Base-by-base conservation (phyloP, 2,113 vertebrate species). In the Chlorodrepanis virens region DNA sequence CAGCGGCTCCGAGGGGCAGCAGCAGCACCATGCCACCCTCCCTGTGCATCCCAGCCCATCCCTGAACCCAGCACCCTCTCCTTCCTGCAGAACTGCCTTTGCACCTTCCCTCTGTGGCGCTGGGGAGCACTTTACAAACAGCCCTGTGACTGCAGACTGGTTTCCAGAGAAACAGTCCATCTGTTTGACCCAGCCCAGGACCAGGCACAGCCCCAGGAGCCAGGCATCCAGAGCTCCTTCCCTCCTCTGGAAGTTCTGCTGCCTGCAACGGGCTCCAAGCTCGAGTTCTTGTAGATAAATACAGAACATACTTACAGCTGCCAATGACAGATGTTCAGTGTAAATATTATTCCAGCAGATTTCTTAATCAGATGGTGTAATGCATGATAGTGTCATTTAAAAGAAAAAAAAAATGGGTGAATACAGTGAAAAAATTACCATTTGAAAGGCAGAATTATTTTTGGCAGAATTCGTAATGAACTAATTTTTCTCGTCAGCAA, bases 321-420 rank as follows among this genome's bases (percentile, higher is more conserved):
- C 94, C 96, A 92, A 90, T 95, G 92, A 94, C 94, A 96, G 96
- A 95, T 96, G 94, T 96, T 96, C 94, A 89, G 88, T 50, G 94
- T 86, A 96, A 97, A 96, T 96, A 96, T 92, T 96, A 93, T 95
- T 92, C 94, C 93, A 52, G 92, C 88, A 96, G 92, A 95, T 92
- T 96, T 95, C 93, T 95, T 96, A 97, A 96, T 95, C 96, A 96
- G 96, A 96, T 96, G 96, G 93, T 96, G 94, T 84, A 87, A 96
- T 78, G 94, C 92, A 61, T 75, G 86, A 93, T 81, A 96, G 86
- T 92, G 88, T 95, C 83, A 89, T 88, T 91, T 67, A 6, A 86
- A 91, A 78, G 45, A 71, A 63, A 74, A 80, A 80, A 80, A 74
- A 61, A 65, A 24, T 2, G 45, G 49, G 65, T 71, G 83, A 94